A percentile compares a stretch with the other conserved stretches of the same genome.
These are phyloP conservation scores for Eucidaris tribuloides DNA, from an alignment of 35 echinoderm and acorn worm species.

Conservation along the genomic window DNA sequence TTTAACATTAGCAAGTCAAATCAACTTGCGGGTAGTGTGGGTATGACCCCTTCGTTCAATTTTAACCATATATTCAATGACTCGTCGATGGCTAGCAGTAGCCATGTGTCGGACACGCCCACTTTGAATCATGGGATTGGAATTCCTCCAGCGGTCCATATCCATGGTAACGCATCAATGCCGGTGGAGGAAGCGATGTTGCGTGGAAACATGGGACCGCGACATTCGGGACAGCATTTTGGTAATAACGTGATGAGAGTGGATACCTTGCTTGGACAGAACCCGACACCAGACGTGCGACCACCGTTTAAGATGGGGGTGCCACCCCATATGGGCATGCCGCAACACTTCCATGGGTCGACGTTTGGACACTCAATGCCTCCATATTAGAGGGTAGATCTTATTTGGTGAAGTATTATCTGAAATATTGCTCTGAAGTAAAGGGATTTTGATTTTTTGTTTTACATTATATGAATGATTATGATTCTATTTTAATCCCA, in stretches of 20 bases:
- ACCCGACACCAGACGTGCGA: neutral
- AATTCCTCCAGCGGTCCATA: slow-evolving; percentile 1
- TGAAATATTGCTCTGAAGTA: no score
- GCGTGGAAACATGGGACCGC: slow-evolving; percentile 4
- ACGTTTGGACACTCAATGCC: no score
- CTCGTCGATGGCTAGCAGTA: neutral
- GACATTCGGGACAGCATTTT: neutral
- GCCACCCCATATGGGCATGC: neutral
- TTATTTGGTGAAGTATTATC: no score
- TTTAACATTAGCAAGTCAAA: slow-evolving; percentile 61
- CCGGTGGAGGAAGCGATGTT: slow-evolving; percentile 43
- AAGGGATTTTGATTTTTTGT: no score
- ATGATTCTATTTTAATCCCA: no score
- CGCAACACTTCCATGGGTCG: slow-evolving; percentile 6
- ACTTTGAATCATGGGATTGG: slow-evolving; percentile 12
- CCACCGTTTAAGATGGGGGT: neutral
- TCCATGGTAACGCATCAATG: slow-evolving; percentile 45
- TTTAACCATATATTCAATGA: slow-evolving; percentile 61
- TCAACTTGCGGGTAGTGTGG: slow-evolving; percentile 19
- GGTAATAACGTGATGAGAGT: neutral
- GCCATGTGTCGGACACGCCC: slow-evolving; percentile 13
- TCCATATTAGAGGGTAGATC: no score
- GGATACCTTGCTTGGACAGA: neutral
- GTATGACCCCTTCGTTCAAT: slow-evolving; percentile 22
- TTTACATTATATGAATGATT: no score